Evolutionary conservation across 2,888 invertebrate genomes (phyloP).

Genomic region (Pachydiplax longipennis): DNA sequence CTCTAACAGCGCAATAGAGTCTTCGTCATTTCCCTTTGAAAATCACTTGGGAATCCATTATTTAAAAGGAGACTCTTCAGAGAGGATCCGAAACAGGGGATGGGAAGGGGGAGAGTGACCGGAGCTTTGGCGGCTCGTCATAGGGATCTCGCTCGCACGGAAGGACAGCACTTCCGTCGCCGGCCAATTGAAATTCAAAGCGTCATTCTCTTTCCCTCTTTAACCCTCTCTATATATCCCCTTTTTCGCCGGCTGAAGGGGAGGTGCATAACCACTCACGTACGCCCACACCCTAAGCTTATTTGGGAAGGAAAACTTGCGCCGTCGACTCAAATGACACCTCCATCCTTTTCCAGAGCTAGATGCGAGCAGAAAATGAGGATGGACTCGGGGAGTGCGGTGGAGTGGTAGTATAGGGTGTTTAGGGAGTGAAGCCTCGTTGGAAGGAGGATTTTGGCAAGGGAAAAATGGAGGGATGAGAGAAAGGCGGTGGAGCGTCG

Average conservation of each 20-base stretch:
- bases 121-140: constrained; percentile 44
- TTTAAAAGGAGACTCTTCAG: constrained; percentile 12
- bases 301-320: constrained; percentile 36
- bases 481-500: not conserved
- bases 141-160: constrained; percentile 31
- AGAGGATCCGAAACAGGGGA: not conserved
- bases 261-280: not conserved
- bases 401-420: constrained; percentile 11
- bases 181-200: constrained; percentile 43
- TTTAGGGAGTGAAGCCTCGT: constrained; percentile 31
- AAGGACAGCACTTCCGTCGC: constrained; percentile 32
- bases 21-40: constrained; percentile 30
- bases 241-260: not conserved
- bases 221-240: not conserved
- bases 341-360: constrained; percentile 25
- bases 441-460: not conserved
- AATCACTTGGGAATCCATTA: constrained; percentile 39
- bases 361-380: constrained; percentile 38
- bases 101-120: not conserved
- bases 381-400: constrained; percentile 15
- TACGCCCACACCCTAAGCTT: not conserved
- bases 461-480: not conserved
- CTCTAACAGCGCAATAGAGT: not conserved
- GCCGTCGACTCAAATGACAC: constrained; percentile 26
- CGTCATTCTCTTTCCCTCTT: not conserved